These are phyloP conservation scores for Oscheius sp. DNA, from an alignment of 2,888 invertebrate genomes.

Conservation along the genomic window DNA sequence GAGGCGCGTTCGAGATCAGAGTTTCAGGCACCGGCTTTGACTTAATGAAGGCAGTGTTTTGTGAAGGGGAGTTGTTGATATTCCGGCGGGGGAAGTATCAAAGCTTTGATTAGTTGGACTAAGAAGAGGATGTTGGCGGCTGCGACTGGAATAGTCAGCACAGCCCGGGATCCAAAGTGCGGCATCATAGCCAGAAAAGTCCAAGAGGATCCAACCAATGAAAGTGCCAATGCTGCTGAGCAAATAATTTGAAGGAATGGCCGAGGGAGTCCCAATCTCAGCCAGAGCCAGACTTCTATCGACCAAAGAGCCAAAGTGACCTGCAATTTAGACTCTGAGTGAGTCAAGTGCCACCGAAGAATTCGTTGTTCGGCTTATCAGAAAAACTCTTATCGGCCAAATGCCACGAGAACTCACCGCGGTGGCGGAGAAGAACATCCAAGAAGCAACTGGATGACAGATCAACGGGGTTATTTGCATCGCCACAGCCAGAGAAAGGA, in stretches of 20 bases:
- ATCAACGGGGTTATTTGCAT: conserved; percentile 30
- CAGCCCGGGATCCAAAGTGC: conserved; percentile 19
- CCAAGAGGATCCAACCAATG: conserved; percentile 26
- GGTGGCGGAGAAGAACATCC: conserved; percentile 43
- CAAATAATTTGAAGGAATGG: conserved; percentile 14
- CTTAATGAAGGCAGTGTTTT: conserved; percentile 26
- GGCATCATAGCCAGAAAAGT: conserved; percentile 28
- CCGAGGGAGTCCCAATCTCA: conserved; percentile 18
- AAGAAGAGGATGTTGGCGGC: conserved; percentile 29
- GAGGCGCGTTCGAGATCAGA: conserved; percentile 13
- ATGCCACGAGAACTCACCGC: conserved; percentile 32
- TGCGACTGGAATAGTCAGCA: conserved; percentile 16
- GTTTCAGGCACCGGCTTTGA: neutral
- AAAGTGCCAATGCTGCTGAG: conserved; percentile 18
- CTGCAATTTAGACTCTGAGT: neutral
- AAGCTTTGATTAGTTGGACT: conserved; percentile 5
- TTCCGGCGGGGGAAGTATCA: neutral
- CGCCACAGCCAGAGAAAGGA: conserved; percentile 27
- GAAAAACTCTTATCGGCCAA: neutral
- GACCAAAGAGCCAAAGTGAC: conserved; percentile 6
- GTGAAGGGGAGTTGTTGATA: conserved; percentile 22
- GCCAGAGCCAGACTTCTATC: conserved; percentile 15
- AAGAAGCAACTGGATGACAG: conserved; percentile 39
- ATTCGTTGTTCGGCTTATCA: too few relatives aligned
- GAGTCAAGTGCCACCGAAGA: too few relatives aligned